A percentile compares a stretch with the other conserved stretches of the same genome.
phyloP scores from a whole-genome alignment of 2,888 invertebrate genomes.

The Teleiodes luculella region DNA sequence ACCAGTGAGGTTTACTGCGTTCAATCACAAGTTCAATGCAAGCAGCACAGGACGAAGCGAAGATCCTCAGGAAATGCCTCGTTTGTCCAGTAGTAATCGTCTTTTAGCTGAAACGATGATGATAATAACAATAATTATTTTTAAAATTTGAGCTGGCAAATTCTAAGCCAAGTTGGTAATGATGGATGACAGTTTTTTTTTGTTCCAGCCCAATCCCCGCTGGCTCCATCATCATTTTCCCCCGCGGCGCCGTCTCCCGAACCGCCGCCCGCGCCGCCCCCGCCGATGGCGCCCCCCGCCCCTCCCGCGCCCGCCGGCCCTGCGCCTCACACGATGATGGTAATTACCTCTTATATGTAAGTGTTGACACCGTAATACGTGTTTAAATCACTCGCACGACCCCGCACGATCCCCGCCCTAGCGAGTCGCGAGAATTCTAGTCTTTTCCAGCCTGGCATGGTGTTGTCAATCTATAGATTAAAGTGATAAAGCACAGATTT shows the following conservation, averaged over 20 bases:
- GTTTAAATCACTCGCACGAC: conserved; percentile 70
- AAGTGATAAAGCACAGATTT: background rate
- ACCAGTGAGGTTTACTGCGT: too few species aligned
- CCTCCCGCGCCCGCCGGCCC: conserved; percentile 45
- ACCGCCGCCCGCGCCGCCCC: conserved; percentile 80
- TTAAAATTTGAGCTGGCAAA: too few species aligned
- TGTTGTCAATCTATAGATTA: background rate
- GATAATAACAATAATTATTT: too few species aligned
- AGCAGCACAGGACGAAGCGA: too few species aligned
- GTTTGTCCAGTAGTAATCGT: too few species aligned
- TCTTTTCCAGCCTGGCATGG: conserved; percentile 8
- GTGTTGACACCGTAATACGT: conserved; percentile 78
- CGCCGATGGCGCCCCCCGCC: conserved; percentile 61
- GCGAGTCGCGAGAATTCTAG: conserved; percentile 10
- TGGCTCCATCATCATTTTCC: conserved; percentile 79
- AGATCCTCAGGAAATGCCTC: too few species aligned
- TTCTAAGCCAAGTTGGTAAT: too few species aligned
- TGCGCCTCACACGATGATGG: conserved; percentile 77
- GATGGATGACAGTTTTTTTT: too few species aligned
- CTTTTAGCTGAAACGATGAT: too few species aligned
- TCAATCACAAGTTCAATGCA: too few species aligned
- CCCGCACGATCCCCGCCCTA: conserved; percentile 48
- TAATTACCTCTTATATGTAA: conserved; percentile 80
- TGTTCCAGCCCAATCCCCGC: conserved; percentile 74
- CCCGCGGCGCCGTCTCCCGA: conserved; percentile 79